A percentile compares a stretch with the other conserved stretches of the same genome.
Evolutionary conservation across 2,113 vertebrate genomes (phyloP).

Genomic region (Nannobrachium achirus): DNA sequence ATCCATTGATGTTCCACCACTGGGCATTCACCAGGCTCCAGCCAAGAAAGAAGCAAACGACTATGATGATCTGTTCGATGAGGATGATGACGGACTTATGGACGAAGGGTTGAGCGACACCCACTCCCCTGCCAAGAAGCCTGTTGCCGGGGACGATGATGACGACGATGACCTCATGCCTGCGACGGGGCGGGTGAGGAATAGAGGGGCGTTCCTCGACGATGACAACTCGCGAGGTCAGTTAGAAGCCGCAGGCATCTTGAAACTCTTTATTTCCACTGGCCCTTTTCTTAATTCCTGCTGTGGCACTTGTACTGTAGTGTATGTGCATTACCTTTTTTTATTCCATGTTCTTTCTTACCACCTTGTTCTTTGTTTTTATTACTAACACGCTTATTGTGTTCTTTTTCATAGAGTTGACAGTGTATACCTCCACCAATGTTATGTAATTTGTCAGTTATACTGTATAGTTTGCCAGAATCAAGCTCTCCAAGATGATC

Average conservation of each 20-base stretch:
- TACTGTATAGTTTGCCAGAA: too few relatives aligned
- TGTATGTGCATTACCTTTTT: too few relatives aligned
- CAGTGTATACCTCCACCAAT: too few relatives aligned
- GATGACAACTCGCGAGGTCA: conserved; percentile 92
- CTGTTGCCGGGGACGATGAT: conserved; percentile 69
- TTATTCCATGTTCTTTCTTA: too few relatives aligned
- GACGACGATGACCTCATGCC: conserved; percentile 81
- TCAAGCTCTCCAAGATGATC: too few relatives aligned
- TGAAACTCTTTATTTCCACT: too few relatives aligned
- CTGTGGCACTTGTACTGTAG: too few relatives aligned
- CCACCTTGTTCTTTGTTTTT: too few relatives aligned
- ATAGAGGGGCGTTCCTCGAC: conserved; percentile 81
- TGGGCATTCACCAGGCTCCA: conserved; percentile 29
- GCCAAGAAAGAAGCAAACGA: conserved; percentile 61
- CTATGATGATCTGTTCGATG: conserved; percentile 90
- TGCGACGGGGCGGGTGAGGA: conserved; percentile 73
- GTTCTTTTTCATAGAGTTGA: too few relatives aligned
- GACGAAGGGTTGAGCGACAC: conserved; percentile 79
- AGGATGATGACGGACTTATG: conserved; percentile 82
- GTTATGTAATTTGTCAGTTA: too few relatives aligned
- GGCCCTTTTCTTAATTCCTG: too few relatives aligned
- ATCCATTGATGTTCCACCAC: neutral
- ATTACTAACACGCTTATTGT: too few relatives aligned
- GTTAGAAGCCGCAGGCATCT: conserved; percentile 8
- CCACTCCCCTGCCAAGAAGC: conserved; percentile 76